Base-by-base conservation (phyloP, 1,140 invertebrate species). In the Nautilus pompilius region DNA sequence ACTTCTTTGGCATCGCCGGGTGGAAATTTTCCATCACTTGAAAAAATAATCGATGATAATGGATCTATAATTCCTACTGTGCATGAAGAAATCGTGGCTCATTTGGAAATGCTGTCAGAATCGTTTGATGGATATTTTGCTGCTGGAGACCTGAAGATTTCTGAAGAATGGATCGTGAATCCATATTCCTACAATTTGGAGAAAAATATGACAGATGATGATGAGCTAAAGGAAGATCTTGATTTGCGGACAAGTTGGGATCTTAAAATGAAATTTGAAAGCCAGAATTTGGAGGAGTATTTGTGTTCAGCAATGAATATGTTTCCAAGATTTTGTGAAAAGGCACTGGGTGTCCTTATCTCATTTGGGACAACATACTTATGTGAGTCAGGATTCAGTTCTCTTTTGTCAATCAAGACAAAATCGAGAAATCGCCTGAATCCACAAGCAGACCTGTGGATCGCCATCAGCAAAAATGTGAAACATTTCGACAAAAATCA, bases 221-320 rank as follows among this genome's bases (percentile, higher is more conserved):
- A 20, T 20, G 10, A 22, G 48, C 48, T 49, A 24, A 49, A 49
- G 20, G 2, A 49, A 20, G 48, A 22, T 49, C 48, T 49, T 49
- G 48, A 49, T 15, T 24, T 49, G 10, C 20, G 2, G n/a, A 10
- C 20, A 22, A 49, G 20, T 1, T 49, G 13, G n/a, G 48, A 10
- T 20, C 48, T 49, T 17, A 20, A 49, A 49, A 49, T 49, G 48
- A 17, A 22, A 49, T 49, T 49, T 49, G 48, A 49, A 49, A 49
- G 20, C 20, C n/a, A 22, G 20, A 49, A 17, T 49, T 49, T 49
- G 48, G 48, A 49, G 26, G 48, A 49, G 48, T 49, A 49, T 49
- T 49, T 17, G 48, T 49, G 10, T 22, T 49, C 48, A 49, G 48
- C 48, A 20, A 17, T 49, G 48, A 8, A 49, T 49, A 2, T 49